A percentile compares a stretch with the other conserved stretches of the same genome.
Evolutionary conservation across 2,797 vertebrate species (phyloP).

Genomic region (Molossus alvarezi): DNA sequence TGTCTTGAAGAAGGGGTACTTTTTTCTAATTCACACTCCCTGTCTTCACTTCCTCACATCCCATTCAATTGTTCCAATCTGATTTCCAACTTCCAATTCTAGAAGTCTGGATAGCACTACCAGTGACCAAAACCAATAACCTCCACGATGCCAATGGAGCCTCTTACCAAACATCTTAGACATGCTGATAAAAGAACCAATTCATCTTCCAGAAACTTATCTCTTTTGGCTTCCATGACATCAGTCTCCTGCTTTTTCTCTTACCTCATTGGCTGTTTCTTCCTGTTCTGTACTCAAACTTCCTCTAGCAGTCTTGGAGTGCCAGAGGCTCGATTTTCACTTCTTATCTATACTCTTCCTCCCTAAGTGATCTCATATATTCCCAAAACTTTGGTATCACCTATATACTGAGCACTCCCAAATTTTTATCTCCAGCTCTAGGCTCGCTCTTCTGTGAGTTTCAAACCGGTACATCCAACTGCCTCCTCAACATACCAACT

Average conservation of each 20-base stretch:
- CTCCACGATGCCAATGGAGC: background rate
- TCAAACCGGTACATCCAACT: background rate
- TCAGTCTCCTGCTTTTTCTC: constrained; percentile 35
- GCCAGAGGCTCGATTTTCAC: background rate
- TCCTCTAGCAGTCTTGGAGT: background rate
- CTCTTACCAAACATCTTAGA: constrained; percentile 8
- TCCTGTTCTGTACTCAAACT: background rate
- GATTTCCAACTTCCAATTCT: background rate
- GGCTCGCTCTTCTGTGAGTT: background rate
- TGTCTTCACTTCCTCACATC: background rate
- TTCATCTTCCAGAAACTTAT: background rate
- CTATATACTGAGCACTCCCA: background rate
- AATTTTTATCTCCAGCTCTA: constrained; percentile 2
- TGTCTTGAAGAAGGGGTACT: background rate
- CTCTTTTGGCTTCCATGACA: background rate
- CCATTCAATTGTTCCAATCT: constrained; percentile 5
- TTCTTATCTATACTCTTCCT: background rate
- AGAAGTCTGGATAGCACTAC: background rate
- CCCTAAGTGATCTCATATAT: background rate
- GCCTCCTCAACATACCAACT: constrained; percentile 7
- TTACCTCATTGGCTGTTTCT: background rate
- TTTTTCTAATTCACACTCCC: background rate
- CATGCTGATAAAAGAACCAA: background rate
- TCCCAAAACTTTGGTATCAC: background rate
- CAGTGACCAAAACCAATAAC: constrained; percentile 3